Base-by-base conservation (phyloP, 2,113 vertebrate genomes). In the Brachypteracias leptosomus region DNA sequence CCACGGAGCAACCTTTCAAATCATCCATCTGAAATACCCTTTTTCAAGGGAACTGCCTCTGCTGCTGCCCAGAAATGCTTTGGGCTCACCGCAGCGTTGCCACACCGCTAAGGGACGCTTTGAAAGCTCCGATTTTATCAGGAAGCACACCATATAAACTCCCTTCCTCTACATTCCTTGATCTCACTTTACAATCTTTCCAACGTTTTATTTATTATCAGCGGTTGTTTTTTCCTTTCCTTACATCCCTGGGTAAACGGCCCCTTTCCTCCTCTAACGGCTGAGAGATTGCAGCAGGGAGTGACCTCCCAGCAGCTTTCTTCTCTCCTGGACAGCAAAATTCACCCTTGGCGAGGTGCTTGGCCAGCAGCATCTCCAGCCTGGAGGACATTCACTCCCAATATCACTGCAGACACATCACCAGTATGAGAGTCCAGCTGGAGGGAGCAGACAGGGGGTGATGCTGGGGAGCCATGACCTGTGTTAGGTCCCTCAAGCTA, bases 221-320 rank as follows among this genome's bases (percentile, higher is more conserved):
- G 66, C 1, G 5, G 42, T 65, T 71, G 77, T 66, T 91, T 79
- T 86, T 88, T 58, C 95, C 90, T 86, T 57, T 31, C 72, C n/a
- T 62, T 44, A 31, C 72, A 80, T 90, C 95, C 79, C 63, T 95
- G 79, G 47, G 91, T 55, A 95, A 95, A 95, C 91, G 74, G 79
- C 74, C 76, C 35, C 78, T 36, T 58, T 21, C 90, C 81, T 63
- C 61, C 81, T 13, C 8, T 2, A 58, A 74, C 52, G 10, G 66
- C 40, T 11, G 11, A 9, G 4, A 8, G 47, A 17, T 18, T 19
- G 44, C 21, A 3, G 35, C 6, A 18, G 59, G 38, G 36, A 72
- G 58, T 3, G 35, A 82, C 31, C 49, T 65, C 63, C 67, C 1
- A 0, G 35, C 61, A 46, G 33, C n/a, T 74, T 42, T 28, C 54